phyloP scores from a whole-genome alignment of 2,113 vertebrate species.

The Panurus biarmicus region DNA sequence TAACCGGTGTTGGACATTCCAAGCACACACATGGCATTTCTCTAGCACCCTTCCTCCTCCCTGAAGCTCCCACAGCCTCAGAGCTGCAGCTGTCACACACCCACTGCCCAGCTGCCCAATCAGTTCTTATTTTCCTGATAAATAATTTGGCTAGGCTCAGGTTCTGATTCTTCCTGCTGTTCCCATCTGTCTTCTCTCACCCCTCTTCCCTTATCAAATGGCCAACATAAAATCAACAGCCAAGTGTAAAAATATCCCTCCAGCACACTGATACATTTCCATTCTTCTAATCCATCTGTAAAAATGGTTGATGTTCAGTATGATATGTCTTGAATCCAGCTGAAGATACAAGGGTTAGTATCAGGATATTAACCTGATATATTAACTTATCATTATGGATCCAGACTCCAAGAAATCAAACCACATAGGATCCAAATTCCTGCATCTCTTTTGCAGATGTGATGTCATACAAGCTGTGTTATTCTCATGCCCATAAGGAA shows the following conservation, averaged over 20 bases:
- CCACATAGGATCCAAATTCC: not conserved
- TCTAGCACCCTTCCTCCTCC: not conserved
- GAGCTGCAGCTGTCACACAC: not conserved
- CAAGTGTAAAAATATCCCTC: not conserved
- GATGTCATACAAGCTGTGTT: not conserved
- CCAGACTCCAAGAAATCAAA: not conserved
- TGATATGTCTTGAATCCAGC: not conserved
- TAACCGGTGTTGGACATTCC: not conserved
- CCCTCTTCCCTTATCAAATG: not conserved
- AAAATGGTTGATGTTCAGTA: not conserved
- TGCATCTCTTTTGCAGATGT: not conserved
- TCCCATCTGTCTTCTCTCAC: not conserved
- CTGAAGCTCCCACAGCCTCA: not conserved
- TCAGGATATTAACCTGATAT: not conserved
- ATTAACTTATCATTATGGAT: not conserved
- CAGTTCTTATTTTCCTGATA: not conserved
- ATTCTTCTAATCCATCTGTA: not conserved
- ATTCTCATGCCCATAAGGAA: not conserved
- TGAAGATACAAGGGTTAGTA: not conserved
- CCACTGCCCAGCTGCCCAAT: accelerated
- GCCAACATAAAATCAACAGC: not conserved
- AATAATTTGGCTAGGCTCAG: not conserved
- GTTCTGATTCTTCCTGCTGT: not conserved
- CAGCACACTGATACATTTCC: not conserved
- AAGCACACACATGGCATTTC: accelerated